These are phyloP conservation scores for Unio pictorum DNA, from an alignment of 2,888 invertebrate genomes.

Conservation along the genomic window DNA sequence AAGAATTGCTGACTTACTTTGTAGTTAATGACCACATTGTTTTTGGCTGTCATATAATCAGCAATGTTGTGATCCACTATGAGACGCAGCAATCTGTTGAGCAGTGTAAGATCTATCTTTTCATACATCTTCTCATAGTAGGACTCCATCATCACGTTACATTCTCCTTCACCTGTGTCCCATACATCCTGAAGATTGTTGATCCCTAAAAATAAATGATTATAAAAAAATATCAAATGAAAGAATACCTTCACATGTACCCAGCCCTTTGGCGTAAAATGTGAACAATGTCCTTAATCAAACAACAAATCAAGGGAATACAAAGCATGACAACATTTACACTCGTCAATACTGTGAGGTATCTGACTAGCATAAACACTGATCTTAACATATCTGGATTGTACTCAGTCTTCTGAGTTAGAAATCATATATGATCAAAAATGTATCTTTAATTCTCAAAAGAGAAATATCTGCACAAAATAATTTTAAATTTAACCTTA, in stretches of 20 bases:
- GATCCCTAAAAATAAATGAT: conserved; percentile 78
- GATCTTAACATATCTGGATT: no score
- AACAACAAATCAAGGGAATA: no score
- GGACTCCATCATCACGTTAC: conserved; percentile 97
- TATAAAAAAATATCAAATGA: not conserved
- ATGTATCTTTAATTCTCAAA: no score
- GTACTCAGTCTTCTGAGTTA: no score
- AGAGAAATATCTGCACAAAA: no score
- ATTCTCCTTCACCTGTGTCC: conserved; percentile 99
- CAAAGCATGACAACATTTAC: no score
- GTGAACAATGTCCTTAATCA: not conserved
- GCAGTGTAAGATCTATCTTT: conserved; percentile 97
- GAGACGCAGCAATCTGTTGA: conserved; percentile 93
- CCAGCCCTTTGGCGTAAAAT: not conserved
- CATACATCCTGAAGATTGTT: conserved; percentile 94
- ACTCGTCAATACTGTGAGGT: no score
- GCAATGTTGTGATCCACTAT: conserved; percentile 99
- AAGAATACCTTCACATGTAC: not conserved
- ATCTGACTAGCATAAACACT: no score
- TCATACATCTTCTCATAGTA: conserved; percentile 99
- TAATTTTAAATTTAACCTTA: no score
- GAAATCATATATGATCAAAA: no score
- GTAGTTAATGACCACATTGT: conserved; percentile 99
- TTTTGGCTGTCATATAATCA: conserved; percentile 99
- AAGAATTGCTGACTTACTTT: conserved; percentile 76